These are phyloP conservation scores for Scyliorhinus canicula DNA, from an alignment of 2,797 vertebrate species.

Conservation along the genomic window DNA sequence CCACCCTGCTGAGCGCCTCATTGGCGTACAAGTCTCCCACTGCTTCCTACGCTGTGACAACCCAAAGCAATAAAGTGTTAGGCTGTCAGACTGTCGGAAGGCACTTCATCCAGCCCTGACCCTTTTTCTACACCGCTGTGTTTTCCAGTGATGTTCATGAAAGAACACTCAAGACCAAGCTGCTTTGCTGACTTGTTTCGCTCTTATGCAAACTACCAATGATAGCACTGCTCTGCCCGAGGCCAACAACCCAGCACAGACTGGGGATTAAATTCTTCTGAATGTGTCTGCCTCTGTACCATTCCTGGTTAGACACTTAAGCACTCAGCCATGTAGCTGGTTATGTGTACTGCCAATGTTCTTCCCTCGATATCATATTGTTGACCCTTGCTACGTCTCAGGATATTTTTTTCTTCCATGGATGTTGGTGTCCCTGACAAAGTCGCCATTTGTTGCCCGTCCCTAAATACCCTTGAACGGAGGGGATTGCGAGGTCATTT, in stretches of 20 bases:
- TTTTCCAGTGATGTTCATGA: neutral
- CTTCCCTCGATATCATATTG: neutral
- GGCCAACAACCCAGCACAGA: neutral
- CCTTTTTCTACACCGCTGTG: neutral
- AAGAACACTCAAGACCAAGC: neutral
- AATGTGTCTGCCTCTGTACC: neutral
- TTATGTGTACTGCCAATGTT: neutral
- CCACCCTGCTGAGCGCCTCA: no score
- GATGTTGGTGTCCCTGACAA: no score
- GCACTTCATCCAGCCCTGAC: neutral
- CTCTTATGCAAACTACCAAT: neutral
- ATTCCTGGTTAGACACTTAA: neutral
- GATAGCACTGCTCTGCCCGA: neutral
- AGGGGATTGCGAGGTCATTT: no score
- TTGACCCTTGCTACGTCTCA: neutral
- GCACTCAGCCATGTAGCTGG: neutral
- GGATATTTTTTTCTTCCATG: neutral
- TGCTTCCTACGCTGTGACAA: neutral
- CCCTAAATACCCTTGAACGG: no score
- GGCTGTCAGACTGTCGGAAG: neutral
- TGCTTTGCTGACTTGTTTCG: neutral
- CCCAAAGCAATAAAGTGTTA: neutral
- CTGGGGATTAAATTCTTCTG: neutral
- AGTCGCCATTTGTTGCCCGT: no score
- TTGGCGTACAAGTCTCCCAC: neutral